Evolutionary conservation across 2,113 vertebrate species (phyloP), one percentile per base, ranked within the genome.

Genomic region (Sinosuthora webbiana): DNA sequence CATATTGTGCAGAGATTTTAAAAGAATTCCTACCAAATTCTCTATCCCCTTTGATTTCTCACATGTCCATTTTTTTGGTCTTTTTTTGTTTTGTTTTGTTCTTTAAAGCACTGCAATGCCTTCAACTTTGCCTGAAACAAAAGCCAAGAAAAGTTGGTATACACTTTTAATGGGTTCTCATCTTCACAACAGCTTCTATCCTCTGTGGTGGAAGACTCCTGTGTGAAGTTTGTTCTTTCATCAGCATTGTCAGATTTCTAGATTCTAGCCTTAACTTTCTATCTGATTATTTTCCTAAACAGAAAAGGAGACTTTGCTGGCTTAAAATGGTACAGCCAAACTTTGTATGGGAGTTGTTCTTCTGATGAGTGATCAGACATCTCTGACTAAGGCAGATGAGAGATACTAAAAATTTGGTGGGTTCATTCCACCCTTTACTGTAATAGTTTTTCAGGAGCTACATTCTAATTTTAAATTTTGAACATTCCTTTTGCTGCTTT

Each of bases 141-240:
- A 65, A 56, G 1, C 6, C 10, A n/a, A n/a, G 20, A 53, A 21
- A 45, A 60, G 3, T 35, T 1, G 1, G 10, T 6, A 59, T 50
- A 44, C 25, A 19, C 8, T 70, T 89, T 45, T 41, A 16, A 19
- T 19, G 59, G 24, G 6, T 64, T 49, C 18, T 53, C 6, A 27
- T 77, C 74, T 78, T 83, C 50, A 53, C 39, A 87, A 23, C n/a
- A 42, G 6, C 81, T 74, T 68, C 19, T 49, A 67, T 14, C 13
- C 27, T 30, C 11, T 77, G 9, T 2, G 5, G 18, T 41, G 11
- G n/a, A 23, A 59, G 27, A 57, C 31, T 63, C 14, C 7, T n/a
- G 13, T 59, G 24, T 60, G 28, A 71, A 64, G 33, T 74, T 67
- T 60, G 3, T 17, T 21, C 33, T 62, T 71, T 42, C 53, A 81